Conservation (phyloP, 2,113 vertebrate species). For the Pogonocichla stellata region DNA sequence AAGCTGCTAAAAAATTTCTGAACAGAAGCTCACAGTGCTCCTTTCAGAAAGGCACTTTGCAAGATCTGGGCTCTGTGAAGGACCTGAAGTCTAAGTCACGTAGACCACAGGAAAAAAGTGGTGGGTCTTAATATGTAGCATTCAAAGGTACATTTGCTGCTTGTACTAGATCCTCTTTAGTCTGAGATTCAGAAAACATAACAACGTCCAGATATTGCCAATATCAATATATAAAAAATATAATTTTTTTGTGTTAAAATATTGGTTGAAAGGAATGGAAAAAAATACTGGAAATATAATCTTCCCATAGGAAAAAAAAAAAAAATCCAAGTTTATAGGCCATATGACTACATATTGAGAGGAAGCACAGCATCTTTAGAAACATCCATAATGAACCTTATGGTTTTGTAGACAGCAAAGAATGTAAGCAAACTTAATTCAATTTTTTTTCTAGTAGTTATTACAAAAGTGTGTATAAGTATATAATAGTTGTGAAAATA, state of each 20-base stretch:
- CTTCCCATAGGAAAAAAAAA: background rate
- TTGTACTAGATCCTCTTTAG: background rate
- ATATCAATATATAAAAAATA: background rate
- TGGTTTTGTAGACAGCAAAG: background rate
- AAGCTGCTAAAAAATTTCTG: background rate
- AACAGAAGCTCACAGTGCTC: background rate
- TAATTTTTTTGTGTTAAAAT: background rate
- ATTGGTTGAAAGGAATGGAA: background rate
- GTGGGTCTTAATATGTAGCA: background rate
- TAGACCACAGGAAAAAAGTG: background rate
- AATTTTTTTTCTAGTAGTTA: background rate
- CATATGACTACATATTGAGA: background rate
- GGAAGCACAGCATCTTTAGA: background rate
- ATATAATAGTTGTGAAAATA: background rate
- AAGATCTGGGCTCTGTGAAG: background rate
- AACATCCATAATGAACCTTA: background rate
- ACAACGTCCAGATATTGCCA: background rate
- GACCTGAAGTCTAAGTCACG: accelerated
- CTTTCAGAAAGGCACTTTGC: background rate
- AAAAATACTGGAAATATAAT: background rate
- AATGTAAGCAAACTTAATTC: background rate
- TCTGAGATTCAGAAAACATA: background rate
- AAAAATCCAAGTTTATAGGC: background rate
- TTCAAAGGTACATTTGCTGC: background rate
- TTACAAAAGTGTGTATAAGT: background rate